Percentiles rank a stretch among this genome's conserved stretches.
These are phyloP conservation scores for Rosalia funebris DNA, from an alignment of 2,888 invertebrate genomes.

Conservation along the genomic window DNA sequence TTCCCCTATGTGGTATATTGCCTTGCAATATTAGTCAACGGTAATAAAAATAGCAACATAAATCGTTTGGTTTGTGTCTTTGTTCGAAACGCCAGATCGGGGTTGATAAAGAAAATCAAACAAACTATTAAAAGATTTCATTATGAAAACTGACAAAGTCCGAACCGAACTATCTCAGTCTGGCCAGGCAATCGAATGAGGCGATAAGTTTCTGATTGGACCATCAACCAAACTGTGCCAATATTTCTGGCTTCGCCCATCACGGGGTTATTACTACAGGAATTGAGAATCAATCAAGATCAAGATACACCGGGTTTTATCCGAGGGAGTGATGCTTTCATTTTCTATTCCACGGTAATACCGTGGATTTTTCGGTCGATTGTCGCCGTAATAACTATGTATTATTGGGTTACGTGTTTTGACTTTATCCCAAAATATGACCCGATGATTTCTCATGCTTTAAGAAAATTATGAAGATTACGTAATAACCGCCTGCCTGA, in stretches of 20 bases:
- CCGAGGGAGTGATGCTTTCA: slow-evolving; percentile 34
- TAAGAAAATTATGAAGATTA: slow-evolving; percentile 15
- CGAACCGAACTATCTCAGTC: slow-evolving; percentile 48
- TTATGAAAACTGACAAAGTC: slow-evolving; percentile 50
- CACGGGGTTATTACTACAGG: slow-evolving; percentile 56
- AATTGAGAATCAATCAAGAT: slow-evolving; percentile 61
- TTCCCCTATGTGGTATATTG: slow-evolving; percentile 1
- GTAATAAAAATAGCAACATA: slow-evolving; percentile 21
- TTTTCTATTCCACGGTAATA: slow-evolving; percentile 43
- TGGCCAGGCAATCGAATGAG: slow-evolving; percentile 38
- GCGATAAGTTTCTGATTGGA: slow-evolving; percentile 58
- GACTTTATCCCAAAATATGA: slow-evolving; percentile 41
- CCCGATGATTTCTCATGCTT: slow-evolving; percentile 27
- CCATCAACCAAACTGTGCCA: slow-evolving; percentile 57
- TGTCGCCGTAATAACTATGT: slow-evolving; percentile 40
- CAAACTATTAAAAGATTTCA: slow-evolving; percentile 48
- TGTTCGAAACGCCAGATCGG: slow-evolving; percentile 11
- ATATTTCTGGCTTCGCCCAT: slow-evolving; percentile 55
- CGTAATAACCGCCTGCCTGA: slow-evolving; percentile 1
- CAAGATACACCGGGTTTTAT: slow-evolving; percentile 49
- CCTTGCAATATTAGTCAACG: slow-evolving; percentile 8
- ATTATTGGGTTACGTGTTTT: slow-evolving; percentile 44
- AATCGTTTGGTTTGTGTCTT: slow-evolving; percentile 16
- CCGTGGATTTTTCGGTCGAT: slow-evolving; percentile 42
- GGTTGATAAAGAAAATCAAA: slow-evolving; percentile 23